Base-by-base conservation (phyloP, 2,888 invertebrate genomes). In the Hypselothyrea guttata region DNA sequence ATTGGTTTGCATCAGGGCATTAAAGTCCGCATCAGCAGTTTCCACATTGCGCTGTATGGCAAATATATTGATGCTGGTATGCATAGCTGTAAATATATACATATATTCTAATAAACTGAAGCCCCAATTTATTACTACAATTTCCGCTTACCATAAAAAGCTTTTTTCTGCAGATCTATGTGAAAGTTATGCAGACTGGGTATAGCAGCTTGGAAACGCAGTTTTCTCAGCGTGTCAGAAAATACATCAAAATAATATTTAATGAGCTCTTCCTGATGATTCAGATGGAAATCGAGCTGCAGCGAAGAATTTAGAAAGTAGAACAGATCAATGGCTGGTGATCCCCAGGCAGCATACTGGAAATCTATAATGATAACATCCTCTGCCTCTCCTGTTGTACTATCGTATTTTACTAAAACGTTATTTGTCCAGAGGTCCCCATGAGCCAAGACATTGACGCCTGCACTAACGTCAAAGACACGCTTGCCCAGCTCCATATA, bases 371-470 rank as follows among this genome's bases (percentile, higher is more conserved):
- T 67, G 2, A 88, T 73, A 0, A 76, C 86, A 71, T 90, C 89
- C 1, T 76, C 52, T 0, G 88, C 78, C n/a, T 84, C 71, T 0
- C 81, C 73, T 0, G 78, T 79, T 2, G 46, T 37, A 18, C 71
- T 56, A 30, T 85, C 83, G 53, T 89, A 89, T 57, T 84, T 87
- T 1, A 88, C 88, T 56, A 90, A 86, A 0, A 88, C 78, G 66
- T 90, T 90, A 55, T 90, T 90, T 0, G 85, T 86, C 90, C 90
- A 90, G 7, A 89, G 72, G 75, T 90, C 90, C 3, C 90, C 90
- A 54, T 90, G 90, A 7, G 85, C 81, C 58, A 90, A 55, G 0
- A 88, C 88, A 75, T 89, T 89, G 0, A 89, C 64, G 40, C 77
- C 63, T 0, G 69, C 46, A 2, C 65, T 62, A 7, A 85, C 57